phyloP scores from a whole-genome alignment of 2,113 vertebrate genomes.

The Lycaon pictus region DNA sequence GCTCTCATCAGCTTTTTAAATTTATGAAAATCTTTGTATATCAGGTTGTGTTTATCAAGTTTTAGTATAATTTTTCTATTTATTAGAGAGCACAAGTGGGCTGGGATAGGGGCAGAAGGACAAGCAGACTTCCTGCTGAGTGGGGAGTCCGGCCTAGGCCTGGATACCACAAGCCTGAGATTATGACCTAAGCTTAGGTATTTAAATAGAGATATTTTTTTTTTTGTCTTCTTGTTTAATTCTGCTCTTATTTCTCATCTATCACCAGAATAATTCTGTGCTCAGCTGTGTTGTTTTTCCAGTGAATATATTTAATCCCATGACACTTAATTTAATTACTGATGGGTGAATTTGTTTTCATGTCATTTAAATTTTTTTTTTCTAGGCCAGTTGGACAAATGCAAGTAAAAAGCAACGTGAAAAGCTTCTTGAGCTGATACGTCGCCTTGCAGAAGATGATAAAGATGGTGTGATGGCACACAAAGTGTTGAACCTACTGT shows the following conservation, averaged over 20 bases:
- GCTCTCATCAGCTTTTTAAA: background rate
- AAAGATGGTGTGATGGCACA: constrained; percentile 99
- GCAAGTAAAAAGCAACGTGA: constrained; percentile 99
- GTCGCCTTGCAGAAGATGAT: constrained; percentile 98
- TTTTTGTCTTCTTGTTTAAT: background rate
- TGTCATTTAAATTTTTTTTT: constrained; percentile 26
- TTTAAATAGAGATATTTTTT: background rate
- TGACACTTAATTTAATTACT: background rate
- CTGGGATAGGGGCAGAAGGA: background rate
- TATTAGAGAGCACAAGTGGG: background rate
- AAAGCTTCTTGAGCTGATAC: constrained; percentile 98
- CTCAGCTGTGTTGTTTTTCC: background rate
- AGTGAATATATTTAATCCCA: background rate
- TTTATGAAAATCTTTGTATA: background rate
- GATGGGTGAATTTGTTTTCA: background rate
- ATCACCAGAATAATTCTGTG: constrained; percentile 12
- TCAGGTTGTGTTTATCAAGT: background rate
- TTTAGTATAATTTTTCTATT: background rate
- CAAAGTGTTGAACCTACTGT: constrained; percentile 98
- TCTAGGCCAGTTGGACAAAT: constrained; percentile 99
- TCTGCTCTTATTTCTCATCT: background rate
- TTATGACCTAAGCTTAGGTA: background rate
- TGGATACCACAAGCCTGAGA: background rate
- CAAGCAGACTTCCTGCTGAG: too few species aligned
- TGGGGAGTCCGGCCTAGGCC: too few species aligned